Conservation (phyloP, 2,888 invertebrate genomes). For the Leucoma salicis region DNA sequence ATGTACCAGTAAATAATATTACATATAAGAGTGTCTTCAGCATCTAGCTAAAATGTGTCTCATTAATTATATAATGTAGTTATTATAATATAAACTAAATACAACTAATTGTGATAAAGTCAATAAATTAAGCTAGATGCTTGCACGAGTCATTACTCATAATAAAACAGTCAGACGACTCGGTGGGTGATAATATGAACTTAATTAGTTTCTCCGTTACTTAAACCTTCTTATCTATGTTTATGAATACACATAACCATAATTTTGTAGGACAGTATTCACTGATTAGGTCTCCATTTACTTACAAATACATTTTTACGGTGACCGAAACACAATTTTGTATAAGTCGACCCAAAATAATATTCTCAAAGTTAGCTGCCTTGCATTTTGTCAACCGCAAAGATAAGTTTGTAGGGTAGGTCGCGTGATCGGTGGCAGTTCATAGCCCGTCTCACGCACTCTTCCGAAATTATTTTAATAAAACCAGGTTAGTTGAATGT, state of each 20-base stretch:
- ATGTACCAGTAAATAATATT: too few species aligned
- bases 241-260: conserved; percentile 57
- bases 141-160: not conserved
- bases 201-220: conserved; percentile 55
- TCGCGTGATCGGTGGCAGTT: conserved; percentile 69
- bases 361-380: too few species aligned
- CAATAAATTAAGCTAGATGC: too few species aligned
- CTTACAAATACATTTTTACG: conserved; percentile 17
- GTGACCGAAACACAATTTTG: conserved; percentile 6
- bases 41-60: too few species aligned
- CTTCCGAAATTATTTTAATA: conserved; percentile 77
- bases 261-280: conserved; percentile 64
- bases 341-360: conserved; percentile 22
- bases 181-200: conserved; percentile 32
- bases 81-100: too few species aligned
- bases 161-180: not conserved
- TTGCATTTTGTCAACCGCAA: conserved; percentile 30
- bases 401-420: conserved; percentile 43
- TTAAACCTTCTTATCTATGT: conserved; percentile 54
- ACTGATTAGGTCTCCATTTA: conserved; percentile 65
- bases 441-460: conserved; percentile 71
- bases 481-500: conserved; percentile 71
- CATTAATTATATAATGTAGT: too few species aligned
- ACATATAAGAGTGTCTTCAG: too few species aligned
- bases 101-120: too few species aligned